phyloP scores from a whole-genome alignment of 2,888 invertebrate species.

The Lysandra bellargus region DNA sequence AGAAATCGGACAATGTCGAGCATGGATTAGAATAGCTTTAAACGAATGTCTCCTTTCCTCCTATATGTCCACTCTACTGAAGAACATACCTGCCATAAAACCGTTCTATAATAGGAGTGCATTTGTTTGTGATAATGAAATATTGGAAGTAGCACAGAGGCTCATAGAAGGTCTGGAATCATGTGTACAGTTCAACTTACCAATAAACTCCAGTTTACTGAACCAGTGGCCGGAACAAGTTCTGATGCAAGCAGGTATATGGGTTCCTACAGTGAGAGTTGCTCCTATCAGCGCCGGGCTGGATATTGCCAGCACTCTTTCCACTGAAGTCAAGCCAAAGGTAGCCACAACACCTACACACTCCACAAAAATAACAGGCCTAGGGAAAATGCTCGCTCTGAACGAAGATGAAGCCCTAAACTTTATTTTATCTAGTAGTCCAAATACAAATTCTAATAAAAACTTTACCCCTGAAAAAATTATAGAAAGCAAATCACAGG shows the following conservation, averaged over 20 bases:
- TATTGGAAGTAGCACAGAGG: conserved; percentile 88
- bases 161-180: conserved; percentile 89
- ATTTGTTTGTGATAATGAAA: conserved; percentile 90
- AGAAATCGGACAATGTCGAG: conserved; percentile 94
- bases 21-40: conserved; percentile 93
- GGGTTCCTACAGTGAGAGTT: conserved; percentile 89
- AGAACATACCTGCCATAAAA: conserved; percentile 87
- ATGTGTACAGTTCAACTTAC: conserved; percentile 86
- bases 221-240: conserved; percentile 94
- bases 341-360: conserved; percentile 62
- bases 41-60: conserved; percentile 94
- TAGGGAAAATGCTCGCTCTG: conserved; percentile 76
- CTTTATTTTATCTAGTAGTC: conserved; percentile 82
- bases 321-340: conserved; percentile 73
- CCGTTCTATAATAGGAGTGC: conserved; percentile 92
- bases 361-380: conserved; percentile 58
- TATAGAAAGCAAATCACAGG: conserved; percentile 37
- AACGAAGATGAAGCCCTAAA: conserved; percentile 87
- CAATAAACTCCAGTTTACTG: conserved; percentile 91
- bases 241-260: conserved; percentile 90
- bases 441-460: conserved; percentile 48
- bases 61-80: conserved; percentile 89
- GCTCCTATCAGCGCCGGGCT: conserved; percentile 88
- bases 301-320: conserved; percentile 86
- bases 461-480: conserved; percentile 36